phyloP scores from a whole-genome alignment of 2,113 vertebrate species.

The Jacana jacana region DNA sequence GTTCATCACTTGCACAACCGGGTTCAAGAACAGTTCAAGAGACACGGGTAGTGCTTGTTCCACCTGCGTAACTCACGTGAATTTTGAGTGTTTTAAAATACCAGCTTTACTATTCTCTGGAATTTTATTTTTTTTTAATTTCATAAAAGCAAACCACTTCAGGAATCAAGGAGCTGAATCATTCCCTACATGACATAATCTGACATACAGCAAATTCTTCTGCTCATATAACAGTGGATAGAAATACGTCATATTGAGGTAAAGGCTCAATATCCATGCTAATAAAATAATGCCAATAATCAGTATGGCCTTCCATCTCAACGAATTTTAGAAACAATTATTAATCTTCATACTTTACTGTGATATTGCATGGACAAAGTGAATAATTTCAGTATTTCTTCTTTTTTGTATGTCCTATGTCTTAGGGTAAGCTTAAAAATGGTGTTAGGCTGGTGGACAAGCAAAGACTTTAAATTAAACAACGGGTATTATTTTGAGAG shows the following conservation, averaged over 20 bases:
- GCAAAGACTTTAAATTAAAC: background rate
- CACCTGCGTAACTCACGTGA: background rate
- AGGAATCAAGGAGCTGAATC: background rate
- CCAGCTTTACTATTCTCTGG: background rate
- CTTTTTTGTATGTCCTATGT: background rate
- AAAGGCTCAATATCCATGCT: conserved; percentile 3
- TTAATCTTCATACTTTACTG: background rate
- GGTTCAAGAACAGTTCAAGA: background rate
- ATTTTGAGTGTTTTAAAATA: background rate
- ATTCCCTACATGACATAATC: background rate
- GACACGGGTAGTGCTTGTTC: background rate
- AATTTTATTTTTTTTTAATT: background rate
- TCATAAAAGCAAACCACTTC: background rate
- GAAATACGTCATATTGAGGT: background rate
- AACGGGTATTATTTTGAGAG: background rate
- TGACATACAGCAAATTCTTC: background rate
- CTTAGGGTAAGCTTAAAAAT: background rate
- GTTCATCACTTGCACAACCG: background rate
- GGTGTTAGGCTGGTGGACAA: background rate
- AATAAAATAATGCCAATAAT: background rate
- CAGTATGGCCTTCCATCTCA: background rate
- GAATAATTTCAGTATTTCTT: background rate
- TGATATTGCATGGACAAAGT: background rate
- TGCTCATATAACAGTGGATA: background rate
- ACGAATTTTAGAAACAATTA: background rate